These are phyloP conservation scores for Synanthedon tipuliformis DNA, from an alignment of 2,888 invertebrate genomes.

Conservation along the genomic window DNA sequence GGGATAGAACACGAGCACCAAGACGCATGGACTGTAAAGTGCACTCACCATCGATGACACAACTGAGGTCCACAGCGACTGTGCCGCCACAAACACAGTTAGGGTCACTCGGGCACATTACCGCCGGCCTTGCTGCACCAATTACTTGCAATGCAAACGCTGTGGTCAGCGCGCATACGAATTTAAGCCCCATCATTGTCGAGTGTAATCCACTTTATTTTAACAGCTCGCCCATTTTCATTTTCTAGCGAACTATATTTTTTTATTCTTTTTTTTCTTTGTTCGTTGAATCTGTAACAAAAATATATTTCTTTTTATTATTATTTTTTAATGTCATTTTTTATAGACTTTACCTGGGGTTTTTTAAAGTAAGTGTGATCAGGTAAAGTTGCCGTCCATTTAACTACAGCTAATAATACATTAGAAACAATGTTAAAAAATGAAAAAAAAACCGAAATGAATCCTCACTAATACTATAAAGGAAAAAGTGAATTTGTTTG, in stretches of 20 bases:
- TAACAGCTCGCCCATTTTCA: background rate
- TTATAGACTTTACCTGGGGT: too few species aligned
- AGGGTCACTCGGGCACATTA: conserved; percentile 54
- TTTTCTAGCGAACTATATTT: background rate
- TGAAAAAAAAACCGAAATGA: too few species aligned
- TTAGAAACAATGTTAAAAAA: too few species aligned
- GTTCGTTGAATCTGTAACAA: conserved; percentile 12
- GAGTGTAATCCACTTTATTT: background rate
- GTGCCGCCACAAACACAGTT: conserved; percentile 64
- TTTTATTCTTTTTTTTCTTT: conserved; percentile 6
- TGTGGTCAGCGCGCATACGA: conserved; percentile 37
- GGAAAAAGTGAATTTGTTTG: too few species aligned
- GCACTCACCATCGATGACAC: conserved; percentile 62
- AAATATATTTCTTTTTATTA: background rate
- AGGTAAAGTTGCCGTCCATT: too few species aligned
- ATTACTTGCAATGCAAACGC: conserved; percentile 49
- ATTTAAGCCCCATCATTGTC: conserved; percentile 34
- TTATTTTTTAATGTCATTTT: too few species aligned
- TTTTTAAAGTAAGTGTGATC: too few species aligned
- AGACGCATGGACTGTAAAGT: conserved; percentile 13
- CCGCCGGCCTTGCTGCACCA: conserved; percentile 34
- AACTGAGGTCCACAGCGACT: conserved; percentile 58
- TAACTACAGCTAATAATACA: too few species aligned
- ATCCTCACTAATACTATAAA: too few species aligned
- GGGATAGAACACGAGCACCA: background rate